These are phyloP conservation scores for Danio albolineatus DNA, from an alignment of 2,797 vertebrate species.

Conservation along the genomic window DNA sequence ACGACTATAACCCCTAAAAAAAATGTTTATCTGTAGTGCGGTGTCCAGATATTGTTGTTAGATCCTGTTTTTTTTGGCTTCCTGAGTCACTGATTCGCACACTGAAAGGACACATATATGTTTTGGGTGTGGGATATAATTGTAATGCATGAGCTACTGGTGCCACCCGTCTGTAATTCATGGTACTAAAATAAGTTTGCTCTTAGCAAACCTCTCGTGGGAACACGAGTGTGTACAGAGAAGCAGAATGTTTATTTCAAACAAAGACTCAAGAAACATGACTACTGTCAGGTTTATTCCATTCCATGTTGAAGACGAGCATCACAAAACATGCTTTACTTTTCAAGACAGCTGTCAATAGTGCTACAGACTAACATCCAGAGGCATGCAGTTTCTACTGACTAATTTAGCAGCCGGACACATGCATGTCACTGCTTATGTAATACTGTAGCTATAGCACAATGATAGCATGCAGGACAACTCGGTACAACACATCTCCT, in stretches of 20 bases:
- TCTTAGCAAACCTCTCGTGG: background rate
- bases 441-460: conserved; percentile 37
- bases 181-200: conserved; percentile 40
- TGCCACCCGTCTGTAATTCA: conserved; percentile 43
- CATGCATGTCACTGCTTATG: conserved; percentile 49
- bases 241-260: background rate
- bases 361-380: conserved; percentile 23
- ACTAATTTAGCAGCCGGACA: conserved; percentile 20
- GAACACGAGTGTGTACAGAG: conserved; percentile 5
- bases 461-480: conserved; percentile 10
- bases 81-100: background rate
- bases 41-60: no score
- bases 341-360: conserved; percentile 12
- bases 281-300: conserved; percentile 51
- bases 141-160: conserved; percentile 26
- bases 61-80: no score
- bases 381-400: conserved; percentile 47
- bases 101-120: background rate
- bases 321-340: conserved; percentile 21
- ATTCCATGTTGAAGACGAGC: conserved; percentile 19
- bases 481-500: conserved; percentile 27
- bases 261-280: conserved; percentile 25
- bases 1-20: no score
- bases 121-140: conserved; percentile 38
- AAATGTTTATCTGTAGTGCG: no score